Evolutionary conservation across 2,888 invertebrate genomes (phyloP).

Genomic region (Mesochorus sp.): DNA sequence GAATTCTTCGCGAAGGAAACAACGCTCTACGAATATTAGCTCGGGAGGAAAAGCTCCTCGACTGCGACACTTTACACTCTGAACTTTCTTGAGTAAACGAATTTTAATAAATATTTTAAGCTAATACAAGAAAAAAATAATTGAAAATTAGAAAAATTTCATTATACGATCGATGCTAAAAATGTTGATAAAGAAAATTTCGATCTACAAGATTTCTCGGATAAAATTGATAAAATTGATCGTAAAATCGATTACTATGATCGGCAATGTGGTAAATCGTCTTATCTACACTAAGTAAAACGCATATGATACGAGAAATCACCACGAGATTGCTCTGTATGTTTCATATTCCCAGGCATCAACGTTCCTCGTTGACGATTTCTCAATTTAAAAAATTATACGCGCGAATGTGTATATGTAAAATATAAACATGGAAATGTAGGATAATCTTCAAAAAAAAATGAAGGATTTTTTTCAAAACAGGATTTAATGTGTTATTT

Average conservation of each 20-base stretch:
- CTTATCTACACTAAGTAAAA: slow-evolving; percentile 22
- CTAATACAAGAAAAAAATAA: not conserved
- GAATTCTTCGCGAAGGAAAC: slow-evolving; percentile 21
- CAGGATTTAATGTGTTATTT: too few relatives aligned
- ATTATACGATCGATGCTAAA: too few relatives aligned
- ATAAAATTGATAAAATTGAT: too few relatives aligned
- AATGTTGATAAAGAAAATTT: too few relatives aligned
- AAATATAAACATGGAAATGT: too few relatives aligned
- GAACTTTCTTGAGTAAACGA: not conserved
- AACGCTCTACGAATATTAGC: slow-evolving; percentile 10
- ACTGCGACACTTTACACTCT: not conserved
- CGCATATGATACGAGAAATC: slow-evolving; percentile 17
- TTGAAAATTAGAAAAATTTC: not conserved
- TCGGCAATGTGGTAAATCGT: slow-evolving; percentile 58
- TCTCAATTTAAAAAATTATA: not conserved
- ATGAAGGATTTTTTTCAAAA: too few relatives aligned
- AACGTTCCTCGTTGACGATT: not conserved
- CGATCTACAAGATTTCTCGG: too few relatives aligned
- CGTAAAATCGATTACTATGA: slow-evolving; percentile 9
- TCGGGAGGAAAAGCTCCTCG: not conserved
- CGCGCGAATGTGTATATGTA: too few relatives aligned
- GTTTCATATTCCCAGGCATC: slow-evolving; percentile 1
- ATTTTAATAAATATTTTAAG: slow-evolving; percentile 8
- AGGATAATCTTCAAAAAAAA: too few relatives aligned
- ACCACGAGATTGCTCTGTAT: slow-evolving; percentile 62